Base-by-base conservation (phyloP, 2,113 vertebrate genomes). In the Erythrolamprus reginae region DNA sequence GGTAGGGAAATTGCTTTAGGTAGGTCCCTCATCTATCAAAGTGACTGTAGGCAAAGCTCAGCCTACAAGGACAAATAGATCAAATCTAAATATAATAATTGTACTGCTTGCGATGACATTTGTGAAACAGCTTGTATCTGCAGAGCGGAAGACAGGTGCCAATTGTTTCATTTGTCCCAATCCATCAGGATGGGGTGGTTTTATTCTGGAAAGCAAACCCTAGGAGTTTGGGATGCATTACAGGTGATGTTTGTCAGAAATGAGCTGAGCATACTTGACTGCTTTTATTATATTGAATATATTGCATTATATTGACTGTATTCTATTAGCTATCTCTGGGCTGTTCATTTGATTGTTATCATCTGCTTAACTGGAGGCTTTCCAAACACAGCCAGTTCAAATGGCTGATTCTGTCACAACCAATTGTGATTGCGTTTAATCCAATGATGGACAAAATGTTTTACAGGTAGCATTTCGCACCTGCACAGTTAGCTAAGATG, bases 21-120 rank as follows among this genome's bases (percentile, higher is more conserved):
- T 84, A 94, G 94, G 48, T 82, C 77, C 87, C 8, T 65, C 87
- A 93, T 95, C 85, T 93, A 70, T 95, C 88, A 94, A 85, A 50
- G 87, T 89, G 23, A 93, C 45, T 65, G 0, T 47, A 91, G 89
- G 4, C 84, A 92, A 84, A 93, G 0, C 13, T 91, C 17, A 86
- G 90, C n/a, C 23, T 92, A 86, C n/a, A 88, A 88, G 91, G 89
- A 90, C 70, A 93, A 88, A 90, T 26, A 87, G 21, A 88, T 88
- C 55, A 89, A 50, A 21, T 91, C 24, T 9, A 88, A 24, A 91
- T 91, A 88, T 91, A 91, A 91, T 91, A 91, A 91, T 91, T 84
- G 90, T 88, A 55, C 23, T 42, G 90, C 53, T 23, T 84, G 86
- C 33, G 50, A 33, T 84, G 86, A 88, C 13, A 19, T 91, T 91